A percentile compares a stretch with the other conserved stretches of the same genome.
Evolutionary conservation across 2,113 vertebrate genomes (phyloP).

Genomic region (Gymnorhina tibicen): DNA sequence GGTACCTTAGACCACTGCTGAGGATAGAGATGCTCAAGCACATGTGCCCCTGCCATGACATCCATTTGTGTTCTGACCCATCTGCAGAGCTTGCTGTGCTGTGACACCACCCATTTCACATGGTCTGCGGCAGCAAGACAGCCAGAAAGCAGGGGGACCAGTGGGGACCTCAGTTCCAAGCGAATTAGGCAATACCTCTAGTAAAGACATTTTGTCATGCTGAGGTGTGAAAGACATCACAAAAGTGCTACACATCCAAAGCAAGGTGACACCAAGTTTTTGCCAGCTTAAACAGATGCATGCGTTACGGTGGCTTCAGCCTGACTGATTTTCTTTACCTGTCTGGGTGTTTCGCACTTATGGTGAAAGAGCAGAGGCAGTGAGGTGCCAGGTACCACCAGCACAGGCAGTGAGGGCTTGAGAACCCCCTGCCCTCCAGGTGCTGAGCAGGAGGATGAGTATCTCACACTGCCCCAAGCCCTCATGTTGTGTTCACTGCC

Average conservation of each 20-base stretch:
- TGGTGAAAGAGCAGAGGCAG: not conserved
- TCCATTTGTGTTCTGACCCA: not conserved
- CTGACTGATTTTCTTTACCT: not conserved
- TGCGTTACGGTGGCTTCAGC: not conserved
- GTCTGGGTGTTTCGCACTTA: not conserved
- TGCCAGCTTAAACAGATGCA: not conserved
- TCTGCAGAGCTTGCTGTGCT: not conserved
- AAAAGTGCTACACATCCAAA: not conserved
- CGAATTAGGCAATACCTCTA: not conserved
- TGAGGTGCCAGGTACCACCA: not conserved
- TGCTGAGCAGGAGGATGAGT: not conserved
- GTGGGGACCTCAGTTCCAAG: not conserved
- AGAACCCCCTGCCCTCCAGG: not conserved
- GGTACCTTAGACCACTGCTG: fast-evolving
- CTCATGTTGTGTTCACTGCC: fast-evolving
- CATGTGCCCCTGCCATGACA: fast-evolving
- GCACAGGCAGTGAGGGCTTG: fast-evolving
- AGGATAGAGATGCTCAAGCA: not conserved
- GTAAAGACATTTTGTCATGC: not conserved
- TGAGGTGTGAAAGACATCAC: not conserved
- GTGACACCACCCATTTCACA: not conserved
- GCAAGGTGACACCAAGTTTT: not conserved
- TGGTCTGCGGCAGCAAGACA: not conserved
- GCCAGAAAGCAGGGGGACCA: not conserved
- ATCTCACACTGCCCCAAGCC: not conserved